Conservation (phyloP, 2,113 vertebrate species). For the Microcebus jonahi region DNA sequence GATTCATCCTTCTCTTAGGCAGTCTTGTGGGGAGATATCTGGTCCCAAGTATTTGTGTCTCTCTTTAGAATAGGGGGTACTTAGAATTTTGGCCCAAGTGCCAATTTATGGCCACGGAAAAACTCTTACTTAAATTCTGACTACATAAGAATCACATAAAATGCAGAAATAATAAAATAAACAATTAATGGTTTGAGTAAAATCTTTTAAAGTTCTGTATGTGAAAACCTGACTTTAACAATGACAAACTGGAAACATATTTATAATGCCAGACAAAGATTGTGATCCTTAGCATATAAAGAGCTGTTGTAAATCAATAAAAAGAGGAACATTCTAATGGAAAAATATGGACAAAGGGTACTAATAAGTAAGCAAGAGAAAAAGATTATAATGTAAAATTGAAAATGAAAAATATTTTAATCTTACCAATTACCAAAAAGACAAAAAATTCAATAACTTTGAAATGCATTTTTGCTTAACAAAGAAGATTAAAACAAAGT, state of each 20-base stretch:
- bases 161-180: constrained; percentile 12
- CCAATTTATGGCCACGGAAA: not conserved
- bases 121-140: not conserved
- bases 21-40: not conserved
- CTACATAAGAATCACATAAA: not conserved
- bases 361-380: not conserved
- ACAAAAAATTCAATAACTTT: not conserved
- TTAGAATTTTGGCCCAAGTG: not conserved
- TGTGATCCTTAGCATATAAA: not conserved
- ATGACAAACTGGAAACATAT: not conserved
- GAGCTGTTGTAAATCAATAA: not conserved
- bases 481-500: not conserved
- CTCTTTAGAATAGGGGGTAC: not conserved
- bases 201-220: not conserved
- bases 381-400: not conserved
- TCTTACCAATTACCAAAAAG: not conserved
- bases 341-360: not conserved
- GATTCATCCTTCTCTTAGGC: not conserved
- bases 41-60: not conserved
- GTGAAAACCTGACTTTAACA: not conserved
- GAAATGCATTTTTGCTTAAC: not conserved
- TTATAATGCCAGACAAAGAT: not conserved
- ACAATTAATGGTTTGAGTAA: not conserved
- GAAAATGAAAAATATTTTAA: not conserved
- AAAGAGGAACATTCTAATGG: not conserved